phyloP scores from a whole-genome alignment of 2,888 invertebrate species.

The Sesamia inferens region DNA sequence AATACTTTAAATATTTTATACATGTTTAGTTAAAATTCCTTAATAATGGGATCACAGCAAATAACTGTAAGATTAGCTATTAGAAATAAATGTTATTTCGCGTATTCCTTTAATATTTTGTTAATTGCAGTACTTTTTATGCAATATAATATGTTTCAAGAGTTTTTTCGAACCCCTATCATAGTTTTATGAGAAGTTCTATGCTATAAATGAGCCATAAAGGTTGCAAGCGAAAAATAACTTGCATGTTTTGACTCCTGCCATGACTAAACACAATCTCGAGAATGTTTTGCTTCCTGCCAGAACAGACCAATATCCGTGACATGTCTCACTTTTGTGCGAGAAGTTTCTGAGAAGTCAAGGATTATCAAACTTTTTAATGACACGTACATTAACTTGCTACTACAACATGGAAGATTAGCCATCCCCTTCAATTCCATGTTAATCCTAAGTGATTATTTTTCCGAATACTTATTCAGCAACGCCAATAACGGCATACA shows the following conservation, averaged over 20 bases:
- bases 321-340: background rate
- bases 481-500: background rate
- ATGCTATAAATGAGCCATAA: background rate
- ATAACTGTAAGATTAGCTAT: constrained; percentile 49
- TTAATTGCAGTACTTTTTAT: constrained; percentile 39
- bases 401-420: constrained; percentile 3
- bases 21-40: constrained; percentile 33
- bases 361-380: constrained; percentile 21
- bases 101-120: constrained; percentile 45
- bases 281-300: background rate
- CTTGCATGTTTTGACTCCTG: background rate
- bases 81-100: constrained; percentile 56
- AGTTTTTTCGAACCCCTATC: constrained; percentile 6
- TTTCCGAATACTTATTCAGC: background rate
- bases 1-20: constrained; percentile 33
- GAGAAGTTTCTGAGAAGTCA: constrained; percentile 14
- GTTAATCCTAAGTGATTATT: background rate
- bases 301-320: background rate
- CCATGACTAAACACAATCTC: background rate
- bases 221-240: background rate
- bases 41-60: constrained; percentile 57
- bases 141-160: constrained; percentile 15
- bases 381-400: constrained; percentile 12
- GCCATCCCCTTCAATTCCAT: background rate
- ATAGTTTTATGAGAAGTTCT: background rate